Percentiles rank a stretch among this genome's conserved stretches.
Conservation (phyloP, 2,113 vertebrate genomes). For the Jaculus jaculus region DNA sequence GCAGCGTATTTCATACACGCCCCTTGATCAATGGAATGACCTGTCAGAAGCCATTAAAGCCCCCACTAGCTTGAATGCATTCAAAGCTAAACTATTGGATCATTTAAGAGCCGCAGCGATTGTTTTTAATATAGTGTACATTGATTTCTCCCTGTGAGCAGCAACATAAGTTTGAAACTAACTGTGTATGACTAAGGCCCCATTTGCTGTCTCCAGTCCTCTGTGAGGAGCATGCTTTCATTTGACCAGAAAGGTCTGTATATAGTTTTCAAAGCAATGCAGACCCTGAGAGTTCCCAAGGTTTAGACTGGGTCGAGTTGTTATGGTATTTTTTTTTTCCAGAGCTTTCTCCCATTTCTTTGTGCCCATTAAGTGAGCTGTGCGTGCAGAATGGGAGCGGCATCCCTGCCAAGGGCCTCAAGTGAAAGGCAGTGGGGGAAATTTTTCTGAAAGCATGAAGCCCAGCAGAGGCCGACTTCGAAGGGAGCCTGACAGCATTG, state of each 20-base stretch:
- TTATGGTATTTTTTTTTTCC: neutral
- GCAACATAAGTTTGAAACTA: slow-evolving; percentile 84
- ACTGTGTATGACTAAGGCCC: slow-evolving; percentile 81
- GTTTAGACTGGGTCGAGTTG: slow-evolving; percentile 13
- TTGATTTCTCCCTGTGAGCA: slow-evolving; percentile 83
- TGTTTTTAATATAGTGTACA: slow-evolving; percentile 85
- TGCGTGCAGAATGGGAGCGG: neutral
- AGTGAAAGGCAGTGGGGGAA: slow-evolving; percentile 17
- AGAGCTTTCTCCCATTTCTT: slow-evolving; percentile 49
- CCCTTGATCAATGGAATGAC: slow-evolving; percentile 86
- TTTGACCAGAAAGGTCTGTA: slow-evolving; percentile 63
- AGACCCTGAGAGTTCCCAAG: slow-evolving; percentile 64
- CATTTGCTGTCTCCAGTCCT: slow-evolving; percentile 71
- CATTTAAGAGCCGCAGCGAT: slow-evolving; percentile 78
- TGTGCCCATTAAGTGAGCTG: slow-evolving; percentile 32
- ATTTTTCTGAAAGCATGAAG: slow-evolving; percentile 72
- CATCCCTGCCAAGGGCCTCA: neutral
- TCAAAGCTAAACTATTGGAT: slow-evolving; percentile 83
- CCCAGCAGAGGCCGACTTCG: neutral
- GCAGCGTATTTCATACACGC: slow-evolving; percentile 81
- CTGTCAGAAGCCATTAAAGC: slow-evolving; percentile 86
- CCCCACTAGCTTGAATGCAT: slow-evolving; percentile 81
- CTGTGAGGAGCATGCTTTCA: slow-evolving; percentile 69
- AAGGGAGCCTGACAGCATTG: slow-evolving; percentile 53
- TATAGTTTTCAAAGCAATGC: slow-evolving; percentile 62